phyloP scores from a whole-genome alignment of 2,113 vertebrate species.

The Ceyx melanurus region DNA sequence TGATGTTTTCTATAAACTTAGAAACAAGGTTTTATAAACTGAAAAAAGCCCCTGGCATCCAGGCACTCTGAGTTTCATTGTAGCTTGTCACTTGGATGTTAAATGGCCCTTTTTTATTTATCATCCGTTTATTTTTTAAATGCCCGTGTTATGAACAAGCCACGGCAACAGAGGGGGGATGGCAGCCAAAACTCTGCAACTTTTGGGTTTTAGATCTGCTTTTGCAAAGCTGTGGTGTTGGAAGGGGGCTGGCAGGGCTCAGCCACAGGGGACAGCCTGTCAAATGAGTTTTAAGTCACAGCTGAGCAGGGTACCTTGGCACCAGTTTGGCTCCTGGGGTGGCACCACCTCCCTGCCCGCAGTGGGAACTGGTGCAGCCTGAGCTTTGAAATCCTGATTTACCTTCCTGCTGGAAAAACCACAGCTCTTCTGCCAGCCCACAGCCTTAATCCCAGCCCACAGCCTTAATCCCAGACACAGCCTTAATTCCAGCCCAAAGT shows the following conservation, averaged over 20 bases:
- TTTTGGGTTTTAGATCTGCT: neutral
- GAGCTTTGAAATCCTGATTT: neutral
- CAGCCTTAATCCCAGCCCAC: too few relatives aligned
- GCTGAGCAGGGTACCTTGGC: neutral
- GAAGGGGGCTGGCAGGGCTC: neutral
- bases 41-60: constrained; percentile 1
- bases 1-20: constrained; percentile 12
- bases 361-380: neutral
- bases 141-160: neutral
- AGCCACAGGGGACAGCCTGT: neutral
- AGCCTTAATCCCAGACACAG: too few relatives aligned
- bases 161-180: neutral
- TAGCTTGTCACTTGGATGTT: neutral
- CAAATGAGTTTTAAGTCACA: neutral
- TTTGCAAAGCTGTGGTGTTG: neutral
- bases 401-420: neutral
- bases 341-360: neutral
- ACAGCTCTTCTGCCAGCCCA: neutral
- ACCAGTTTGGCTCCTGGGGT: neutral
- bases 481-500: too few relatives aligned
- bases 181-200: neutral
- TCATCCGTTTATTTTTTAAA: neutral
- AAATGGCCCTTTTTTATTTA: constrained; percentile 29
- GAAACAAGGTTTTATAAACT: constrained; percentile 32
- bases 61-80: neutral